A percentile compares a stretch with the other conserved stretches of the same genome.
Conservation (phyloP, 1,140 invertebrate genomes). For the Pantala flavescens region DNA sequence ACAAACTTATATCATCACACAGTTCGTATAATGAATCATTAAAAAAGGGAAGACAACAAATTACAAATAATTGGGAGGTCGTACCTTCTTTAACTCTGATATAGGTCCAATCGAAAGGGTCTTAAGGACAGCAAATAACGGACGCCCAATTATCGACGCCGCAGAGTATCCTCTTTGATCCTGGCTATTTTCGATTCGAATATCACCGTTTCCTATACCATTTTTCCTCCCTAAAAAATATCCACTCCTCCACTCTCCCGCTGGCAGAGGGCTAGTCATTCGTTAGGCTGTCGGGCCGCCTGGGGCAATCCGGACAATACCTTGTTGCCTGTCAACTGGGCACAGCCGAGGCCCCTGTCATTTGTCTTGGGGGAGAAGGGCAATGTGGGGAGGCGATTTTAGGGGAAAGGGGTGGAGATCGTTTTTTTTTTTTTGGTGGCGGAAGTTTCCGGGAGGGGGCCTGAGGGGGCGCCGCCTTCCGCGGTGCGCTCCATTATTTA, state of each 20-base stretch:
- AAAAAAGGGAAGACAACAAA: too few species aligned
- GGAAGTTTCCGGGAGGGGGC: neutral
- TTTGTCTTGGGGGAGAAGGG: slow-evolving; percentile 20
- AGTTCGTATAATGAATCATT: too few species aligned
- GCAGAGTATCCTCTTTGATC: neutral
- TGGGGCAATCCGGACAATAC: slow-evolving; percentile 21
- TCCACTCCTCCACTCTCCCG: neutral
- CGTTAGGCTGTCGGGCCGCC: slow-evolving; percentile 17
- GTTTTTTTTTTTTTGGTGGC: neutral
- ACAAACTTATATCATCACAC: too few species aligned
- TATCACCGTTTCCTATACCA: neutral
- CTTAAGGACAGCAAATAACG: too few species aligned
- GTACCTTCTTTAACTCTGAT: too few species aligned
- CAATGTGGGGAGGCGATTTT: neutral
- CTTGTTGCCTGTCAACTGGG: slow-evolving; percentile 20
- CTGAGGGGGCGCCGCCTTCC: neutral
- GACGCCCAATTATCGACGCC: too few species aligned
- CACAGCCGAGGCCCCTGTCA: slow-evolving; percentile 18
- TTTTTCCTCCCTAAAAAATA: neutral
- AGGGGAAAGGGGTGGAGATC: neutral
- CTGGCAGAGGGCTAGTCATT: slow-evolving; percentile 2
- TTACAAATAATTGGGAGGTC: too few species aligned
- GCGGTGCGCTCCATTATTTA: too few species aligned
- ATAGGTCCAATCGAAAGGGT: too few species aligned
- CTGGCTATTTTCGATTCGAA: neutral